phyloP scores from a whole-genome alignment of 1,140 invertebrate species.

The Leptinotarsa defecta region DNA sequence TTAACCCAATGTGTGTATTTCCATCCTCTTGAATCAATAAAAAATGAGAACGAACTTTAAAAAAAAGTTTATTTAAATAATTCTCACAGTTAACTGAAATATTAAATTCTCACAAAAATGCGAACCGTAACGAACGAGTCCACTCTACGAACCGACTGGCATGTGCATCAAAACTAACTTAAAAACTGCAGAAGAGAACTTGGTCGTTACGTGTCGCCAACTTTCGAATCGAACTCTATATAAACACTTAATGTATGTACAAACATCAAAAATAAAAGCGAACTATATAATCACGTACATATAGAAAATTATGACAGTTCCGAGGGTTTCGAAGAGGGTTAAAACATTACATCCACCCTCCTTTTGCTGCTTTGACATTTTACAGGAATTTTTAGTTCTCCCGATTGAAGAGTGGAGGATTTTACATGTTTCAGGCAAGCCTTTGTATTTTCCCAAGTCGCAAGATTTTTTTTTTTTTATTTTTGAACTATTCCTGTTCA shows the following conservation, averaged over 20 bases:
- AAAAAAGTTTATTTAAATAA: conserved; percentile 19
- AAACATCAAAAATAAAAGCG: neutral
- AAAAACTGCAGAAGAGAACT: too few species aligned
- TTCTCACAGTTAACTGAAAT: conserved; percentile 21
- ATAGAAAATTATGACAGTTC: neutral
- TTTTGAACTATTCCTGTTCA: too few species aligned
- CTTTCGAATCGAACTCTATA: neutral
- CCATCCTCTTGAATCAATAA: neutral
- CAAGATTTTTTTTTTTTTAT: too few species aligned
- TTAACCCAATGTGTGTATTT: neutral
- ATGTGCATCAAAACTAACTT: too few species aligned
- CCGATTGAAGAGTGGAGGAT: too few species aligned
- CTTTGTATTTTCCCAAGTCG: too few species aligned
- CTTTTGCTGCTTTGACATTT: too few species aligned
- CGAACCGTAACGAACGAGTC: neutral
- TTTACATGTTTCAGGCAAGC: too few species aligned
- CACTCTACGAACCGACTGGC: neutral
- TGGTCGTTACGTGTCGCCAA: neutral
- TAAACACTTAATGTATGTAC: neutral
- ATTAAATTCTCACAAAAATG: conserved; percentile 6
- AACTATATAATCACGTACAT: conserved; percentile 3
- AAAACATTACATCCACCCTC: too few species aligned
- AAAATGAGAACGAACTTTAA: neutral
- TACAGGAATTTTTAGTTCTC: too few species aligned
- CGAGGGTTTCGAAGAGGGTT: too few species aligned